A percentile compares a stretch with the other conserved stretches of the same genome.
These are phyloP conservation scores for Caenorhabditis wallacei DNA, from an alignment of 2,888 invertebrate genomes.

Conservation along the genomic window DNA sequence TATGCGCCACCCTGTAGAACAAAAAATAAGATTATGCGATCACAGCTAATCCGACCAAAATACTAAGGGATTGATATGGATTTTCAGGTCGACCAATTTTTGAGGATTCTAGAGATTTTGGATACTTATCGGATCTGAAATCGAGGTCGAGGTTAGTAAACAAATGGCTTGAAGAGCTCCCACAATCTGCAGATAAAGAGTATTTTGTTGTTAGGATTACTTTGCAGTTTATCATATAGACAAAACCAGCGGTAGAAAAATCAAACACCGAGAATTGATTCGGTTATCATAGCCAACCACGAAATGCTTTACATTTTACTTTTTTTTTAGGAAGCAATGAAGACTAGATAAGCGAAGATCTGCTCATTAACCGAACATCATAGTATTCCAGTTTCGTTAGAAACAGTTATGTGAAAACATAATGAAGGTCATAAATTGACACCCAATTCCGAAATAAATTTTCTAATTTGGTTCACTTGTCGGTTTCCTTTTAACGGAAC, in stretches of 20 bases:
- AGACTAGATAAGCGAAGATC: not conserved
- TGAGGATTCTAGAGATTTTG: not conserved
- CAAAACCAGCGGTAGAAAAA: no score
- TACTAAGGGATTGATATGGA: not conserved
- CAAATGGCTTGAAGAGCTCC: not conserved
- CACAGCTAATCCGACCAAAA: no score
- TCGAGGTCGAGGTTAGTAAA: not conserved
- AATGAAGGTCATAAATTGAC: not conserved
- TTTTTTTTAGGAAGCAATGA: not conserved
- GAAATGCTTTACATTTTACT: no score
- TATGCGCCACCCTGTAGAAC: no score
- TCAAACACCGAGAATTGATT: not conserved
- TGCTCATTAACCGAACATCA: no score
- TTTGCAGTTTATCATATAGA: not conserved
- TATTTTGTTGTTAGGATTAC: slow-evolving; percentile 1
- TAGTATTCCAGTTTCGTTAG: no score
- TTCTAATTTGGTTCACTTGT: slow-evolving; percentile 28
- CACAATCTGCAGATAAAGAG: not conserved
- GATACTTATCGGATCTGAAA: not conserved
- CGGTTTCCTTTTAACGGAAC: slow-evolving; percentile 47
- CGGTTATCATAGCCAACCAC: no score
- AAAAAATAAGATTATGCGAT: no score
- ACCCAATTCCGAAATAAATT: not conserved
- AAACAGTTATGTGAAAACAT: not conserved
- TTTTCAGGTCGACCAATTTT: not conserved